Percentiles rank a stretch among this genome's conserved stretches.
phyloP scores from a whole-genome alignment of 2,113 vertebrate species.

The Syngnathoides biaculeatus region DNA sequence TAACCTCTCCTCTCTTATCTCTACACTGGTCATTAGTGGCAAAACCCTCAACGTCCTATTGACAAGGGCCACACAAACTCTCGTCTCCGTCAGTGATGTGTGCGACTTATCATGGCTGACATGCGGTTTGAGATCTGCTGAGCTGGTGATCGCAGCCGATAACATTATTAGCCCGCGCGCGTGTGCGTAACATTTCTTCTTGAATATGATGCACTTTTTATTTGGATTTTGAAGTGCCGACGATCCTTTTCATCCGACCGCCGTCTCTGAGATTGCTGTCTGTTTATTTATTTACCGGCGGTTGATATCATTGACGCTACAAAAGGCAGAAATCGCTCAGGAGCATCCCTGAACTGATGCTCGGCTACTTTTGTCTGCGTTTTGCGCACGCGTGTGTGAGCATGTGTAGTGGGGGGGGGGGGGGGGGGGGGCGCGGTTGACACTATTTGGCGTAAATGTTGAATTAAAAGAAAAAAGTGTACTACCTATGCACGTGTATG shows the following conservation, averaged over 20 bases:
- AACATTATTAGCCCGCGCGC: slow-evolving; percentile 60
- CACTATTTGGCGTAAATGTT: background rate
- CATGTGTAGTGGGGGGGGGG: background rate
- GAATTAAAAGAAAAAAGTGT: background rate
- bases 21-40: slow-evolving; percentile 75
- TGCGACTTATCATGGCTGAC: slow-evolving; percentile 62
- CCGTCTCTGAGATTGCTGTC: background rate
- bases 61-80: slow-evolving; percentile 52
- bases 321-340: background rate
- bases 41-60: slow-evolving; percentile 71
- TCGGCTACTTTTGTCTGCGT: background rate
- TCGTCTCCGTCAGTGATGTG: slow-evolving; percentile 25
- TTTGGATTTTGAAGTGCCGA: background rate
- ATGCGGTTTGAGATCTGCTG: slow-evolving; percentile 64
- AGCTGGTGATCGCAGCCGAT: slow-evolving; percentile 62
- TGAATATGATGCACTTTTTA: slow-evolving; percentile 10
- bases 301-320: background rate
- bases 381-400: slow-evolving; percentile 15
- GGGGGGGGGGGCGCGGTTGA: no score
- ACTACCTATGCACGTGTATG: background rate
- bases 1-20: slow-evolving; percentile 78
- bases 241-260: background rate
- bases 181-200: slow-evolving; percentile 4
- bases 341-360: background rate
- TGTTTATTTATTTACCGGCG: slow-evolving; percentile 1